Evolutionary conservation across 1,140 invertebrate genomes (phyloP).

Genomic region (Solenopsis fugax): DNA sequence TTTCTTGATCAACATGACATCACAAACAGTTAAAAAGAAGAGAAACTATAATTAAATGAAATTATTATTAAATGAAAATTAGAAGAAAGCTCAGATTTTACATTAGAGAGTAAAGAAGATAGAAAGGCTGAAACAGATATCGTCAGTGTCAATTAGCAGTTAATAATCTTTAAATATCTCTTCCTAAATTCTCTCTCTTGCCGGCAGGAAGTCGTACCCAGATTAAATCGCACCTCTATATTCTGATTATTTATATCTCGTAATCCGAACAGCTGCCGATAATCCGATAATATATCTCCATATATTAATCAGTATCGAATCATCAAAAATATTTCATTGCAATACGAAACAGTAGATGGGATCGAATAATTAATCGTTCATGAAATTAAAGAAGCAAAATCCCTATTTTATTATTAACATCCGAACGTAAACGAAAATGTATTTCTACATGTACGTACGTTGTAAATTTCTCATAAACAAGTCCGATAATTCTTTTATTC

Average conservation of each 20-base stretch:
- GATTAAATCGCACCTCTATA: slow-evolving; percentile 5
- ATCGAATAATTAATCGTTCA: not conserved
- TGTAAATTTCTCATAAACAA: not conserved
- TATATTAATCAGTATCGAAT: not conserved
- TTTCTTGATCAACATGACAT: not conserved
- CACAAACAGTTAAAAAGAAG: not conserved
- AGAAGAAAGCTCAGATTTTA: not conserved
- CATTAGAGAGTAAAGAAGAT: not conserved
- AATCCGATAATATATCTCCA: not conserved
- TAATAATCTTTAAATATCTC: not conserved
- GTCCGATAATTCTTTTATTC: not conserved
- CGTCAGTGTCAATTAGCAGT: not conserved
- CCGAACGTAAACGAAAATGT: not conserved
- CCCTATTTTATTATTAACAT: not conserved
- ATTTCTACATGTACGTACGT: too few relatives aligned
- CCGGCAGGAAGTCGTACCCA: not conserved
- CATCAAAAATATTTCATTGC: not conserved
- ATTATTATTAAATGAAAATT: not conserved
- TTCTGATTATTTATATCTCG: not conserved
- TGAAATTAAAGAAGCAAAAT: not conserved
- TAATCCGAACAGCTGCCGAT: not conserved
- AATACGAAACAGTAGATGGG: not conserved
- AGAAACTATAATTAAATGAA: too few relatives aligned
- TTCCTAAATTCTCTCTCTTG: not conserved
- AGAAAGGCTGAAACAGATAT: not conserved